Evolutionary conservation across 2,797 vertebrate species (phyloP).

Genomic region (Chanos chanos): DNA sequence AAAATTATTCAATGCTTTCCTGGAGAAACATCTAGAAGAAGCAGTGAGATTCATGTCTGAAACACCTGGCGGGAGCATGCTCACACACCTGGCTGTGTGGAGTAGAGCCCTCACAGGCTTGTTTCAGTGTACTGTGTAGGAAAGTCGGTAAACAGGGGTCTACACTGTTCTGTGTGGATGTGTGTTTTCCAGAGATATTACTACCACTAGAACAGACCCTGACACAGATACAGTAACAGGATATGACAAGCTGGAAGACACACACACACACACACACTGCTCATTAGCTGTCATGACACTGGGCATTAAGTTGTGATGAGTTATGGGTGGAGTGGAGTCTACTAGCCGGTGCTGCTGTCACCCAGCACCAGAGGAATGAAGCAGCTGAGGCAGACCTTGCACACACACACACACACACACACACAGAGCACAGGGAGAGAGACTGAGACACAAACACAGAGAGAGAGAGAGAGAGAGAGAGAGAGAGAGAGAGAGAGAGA

Average conservation of each 20-base stretch:
- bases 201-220: conserved; percentile 17
- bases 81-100: conserved; percentile 1
- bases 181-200: background rate
- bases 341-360: conserved; percentile 53
- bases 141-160: too few relatives aligned
- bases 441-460: background rate
- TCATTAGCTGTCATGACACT: conserved; percentile 22
- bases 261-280: conserved; percentile 5
- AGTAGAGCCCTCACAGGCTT: too few relatives aligned
- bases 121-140: too few relatives aligned
- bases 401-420: conserved; percentile 1
- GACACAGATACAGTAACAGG: background rate
- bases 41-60: too few relatives aligned
- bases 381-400: conserved; percentile 60
- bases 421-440: background rate
- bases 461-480: too few relatives aligned
- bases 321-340: conserved; percentile 60
- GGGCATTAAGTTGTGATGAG: conserved; percentile 37
- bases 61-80: background rate
- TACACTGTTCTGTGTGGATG: too few relatives aligned
- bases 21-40: too few relatives aligned
- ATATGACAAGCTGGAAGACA: too few relatives aligned
- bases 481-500: too few relatives aligned
- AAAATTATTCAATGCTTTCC: too few relatives aligned
- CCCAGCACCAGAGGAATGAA: conserved; percentile 68